phyloP scores from a whole-genome alignment of 2,113 vertebrate genomes.

The Chionis minor region DNA sequence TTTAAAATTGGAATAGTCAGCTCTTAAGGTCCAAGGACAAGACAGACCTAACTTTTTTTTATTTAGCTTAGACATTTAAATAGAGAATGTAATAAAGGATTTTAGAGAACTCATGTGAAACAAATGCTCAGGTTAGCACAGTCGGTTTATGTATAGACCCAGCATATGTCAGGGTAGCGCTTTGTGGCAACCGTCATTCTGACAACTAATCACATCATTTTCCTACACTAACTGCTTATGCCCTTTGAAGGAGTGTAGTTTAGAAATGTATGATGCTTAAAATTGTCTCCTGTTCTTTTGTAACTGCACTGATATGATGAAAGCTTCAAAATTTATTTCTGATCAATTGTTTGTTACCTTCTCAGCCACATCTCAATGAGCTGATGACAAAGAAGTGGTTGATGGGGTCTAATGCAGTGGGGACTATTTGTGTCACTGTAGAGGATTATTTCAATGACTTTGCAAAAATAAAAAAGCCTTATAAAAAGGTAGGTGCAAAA shows the following conservation, averaged over 20 bases:
- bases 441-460: slow-evolving; percentile 99
- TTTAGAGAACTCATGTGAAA: neutral
- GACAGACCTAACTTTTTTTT: too few relatives aligned
- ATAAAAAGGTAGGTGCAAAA: slow-evolving; percentile 84
- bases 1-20: neutral
- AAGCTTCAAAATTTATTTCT: neutral
- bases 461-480: slow-evolving; percentile 94
- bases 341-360: slow-evolving; percentile 5
- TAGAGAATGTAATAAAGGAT: neutral
- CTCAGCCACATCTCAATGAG: slow-evolving; percentile 89
- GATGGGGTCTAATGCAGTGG: slow-evolving; percentile 88
- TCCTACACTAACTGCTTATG: neutral
- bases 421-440: slow-evolving; percentile 96
- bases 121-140: neutral
- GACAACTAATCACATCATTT: neutral
- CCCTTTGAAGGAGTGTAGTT: neutral
- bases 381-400: slow-evolving; percentile 96
- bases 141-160: neutral
- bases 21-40: too few relatives aligned
- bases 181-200: neutral
- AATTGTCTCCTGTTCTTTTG: neutral
- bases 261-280: neutral
- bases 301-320: neutral
- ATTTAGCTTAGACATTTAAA: neutral
- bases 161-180: neutral